Evolutionary conservation across 2,113 vertebrate species (phyloP), one percentile per base, ranked within the genome.

Genomic region (Hipposideros armiger): DNA sequence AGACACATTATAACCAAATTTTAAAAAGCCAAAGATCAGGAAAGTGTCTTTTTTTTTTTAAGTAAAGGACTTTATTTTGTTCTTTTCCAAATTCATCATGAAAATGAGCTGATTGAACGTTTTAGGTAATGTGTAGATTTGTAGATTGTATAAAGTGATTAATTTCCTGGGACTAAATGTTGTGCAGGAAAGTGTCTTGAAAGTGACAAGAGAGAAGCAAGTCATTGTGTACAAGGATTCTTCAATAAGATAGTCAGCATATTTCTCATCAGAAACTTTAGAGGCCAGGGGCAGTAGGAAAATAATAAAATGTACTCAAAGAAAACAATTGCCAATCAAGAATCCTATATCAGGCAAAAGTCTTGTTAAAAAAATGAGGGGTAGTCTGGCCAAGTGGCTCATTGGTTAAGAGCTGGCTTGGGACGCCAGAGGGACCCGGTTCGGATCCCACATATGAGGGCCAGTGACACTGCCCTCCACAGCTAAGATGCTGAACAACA

Each of bases 141-240:
- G 67, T 30, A 62, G 50, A 81, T 95, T 77, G 32, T n/a, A 52
- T 60, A 69, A 88, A 85, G 22, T 96, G 76, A 96, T 95, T 95
- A 81, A 77, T 92, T 92, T 96, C 76, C 73, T 95, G 47, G 28
- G 70, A 87, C 54, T 72, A 95, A 94, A 73, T 94, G 45, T 85
- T 93, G 30, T 84, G 70, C 36, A 36, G 36, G 36, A 36, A 36
- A 36, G 19, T 40, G 24, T 72, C 22, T 72, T 42, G 69, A 72
- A 42, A 42, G 36, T 72, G 42, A 42, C 20, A 42, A 42, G 36
- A 72, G 69, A 42, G 69, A 72, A 72, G 69, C 36, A 72, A 40
- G 42, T 69, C 36, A 24, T 13, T 72, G 36, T 11, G 24, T 42
- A 72, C 13, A 72, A 72, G 69, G 19, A 42, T 36, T 42, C 11